phyloP scores from a whole-genome alignment of 2,113 vertebrate species.

The Mus spicilegus region DNA sequence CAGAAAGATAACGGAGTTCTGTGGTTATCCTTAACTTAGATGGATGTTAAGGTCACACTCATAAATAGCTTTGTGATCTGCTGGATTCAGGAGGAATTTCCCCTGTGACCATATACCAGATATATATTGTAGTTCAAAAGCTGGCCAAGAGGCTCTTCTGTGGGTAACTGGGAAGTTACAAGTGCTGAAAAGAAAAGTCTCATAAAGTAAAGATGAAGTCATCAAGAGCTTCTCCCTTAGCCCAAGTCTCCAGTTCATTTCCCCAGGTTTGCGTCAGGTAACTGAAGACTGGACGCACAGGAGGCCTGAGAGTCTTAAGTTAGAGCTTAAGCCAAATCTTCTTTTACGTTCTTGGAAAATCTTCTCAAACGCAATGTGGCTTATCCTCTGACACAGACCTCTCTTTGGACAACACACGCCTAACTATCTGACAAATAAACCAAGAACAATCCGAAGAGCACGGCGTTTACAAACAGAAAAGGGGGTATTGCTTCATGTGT shows the following conservation, averaged over 20 bases:
- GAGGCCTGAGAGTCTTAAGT: neutral
- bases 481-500: neutral
- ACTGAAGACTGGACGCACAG: constrained; percentile 38
- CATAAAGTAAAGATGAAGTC: neutral
- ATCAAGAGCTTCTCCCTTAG: constrained; percentile 3
- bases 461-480: constrained; percentile 51
- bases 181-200: constrained; percentile 56
- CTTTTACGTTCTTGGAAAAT: constrained; percentile 50
- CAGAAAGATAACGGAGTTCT: constrained; percentile 16
- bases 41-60: neutral
- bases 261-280: constrained; percentile 15
- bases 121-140: neutral
- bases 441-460: neutral
- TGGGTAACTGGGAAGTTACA: neutral
- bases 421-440: constrained; percentile 38
- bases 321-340: neutral
- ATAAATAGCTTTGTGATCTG: constrained; percentile 27
- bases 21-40: constrained; percentile 37
- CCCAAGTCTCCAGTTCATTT: neutral
- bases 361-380: constrained; percentile 56
- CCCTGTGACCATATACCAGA: neutral
- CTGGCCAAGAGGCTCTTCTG: constrained; percentile 42
- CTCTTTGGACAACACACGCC: neutral
- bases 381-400: constrained; percentile 33
- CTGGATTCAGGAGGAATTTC: constrained; percentile 38